Base-by-base conservation (phyloP, 1,140 invertebrate genomes). In the Apis florea region DNA sequence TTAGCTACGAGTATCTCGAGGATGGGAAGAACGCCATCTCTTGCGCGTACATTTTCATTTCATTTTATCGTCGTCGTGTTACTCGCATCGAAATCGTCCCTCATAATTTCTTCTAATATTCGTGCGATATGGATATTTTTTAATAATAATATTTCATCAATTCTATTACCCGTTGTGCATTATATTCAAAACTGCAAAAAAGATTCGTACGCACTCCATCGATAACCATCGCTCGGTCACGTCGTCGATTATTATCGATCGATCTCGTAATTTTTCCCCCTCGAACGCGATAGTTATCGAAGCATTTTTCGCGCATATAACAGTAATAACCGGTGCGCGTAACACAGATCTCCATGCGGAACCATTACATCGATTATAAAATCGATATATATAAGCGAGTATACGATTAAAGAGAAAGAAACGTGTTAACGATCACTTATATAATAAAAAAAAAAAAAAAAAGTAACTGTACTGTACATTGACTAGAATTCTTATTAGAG, bases 401-500 rank as follows among this genome's bases (percentile, higher is more conserved):
- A 49, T 49, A 51, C 26, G 24, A 61, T 58, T 40, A 40, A 24
- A 69, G 64, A 61, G 47, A 40, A 47, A 40, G 12, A 58, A n/a
- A 67, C 64, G 47, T 10, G 15, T 68, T 64, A 81, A 71, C 69
- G 74, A 83, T 68, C 40, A 17, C 70, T 63, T 82, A 67, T n/a
- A n/a, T n/a, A 40, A 40, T 4, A 40, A 40, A 40, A 40, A 40
- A 40, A 40, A 40, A 40, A 40, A 40, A 40, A 40, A 40, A 40
- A 40, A 6, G 6, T 6, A 72, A 83, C n/a, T n/a, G 74, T 78
- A 26, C 64, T 63, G 79, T 85, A 86, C 40, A 83, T 79, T 86
- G 85, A 86, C 85, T 86, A 86, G 85, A 86, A 86, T 86, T 58
- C 53, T 79, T 86, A 72, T 73, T 40, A 24, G 31, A 31, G 61